Conservation (phyloP, 2,797 vertebrate genomes). For the Ara ararauna region DNA sequence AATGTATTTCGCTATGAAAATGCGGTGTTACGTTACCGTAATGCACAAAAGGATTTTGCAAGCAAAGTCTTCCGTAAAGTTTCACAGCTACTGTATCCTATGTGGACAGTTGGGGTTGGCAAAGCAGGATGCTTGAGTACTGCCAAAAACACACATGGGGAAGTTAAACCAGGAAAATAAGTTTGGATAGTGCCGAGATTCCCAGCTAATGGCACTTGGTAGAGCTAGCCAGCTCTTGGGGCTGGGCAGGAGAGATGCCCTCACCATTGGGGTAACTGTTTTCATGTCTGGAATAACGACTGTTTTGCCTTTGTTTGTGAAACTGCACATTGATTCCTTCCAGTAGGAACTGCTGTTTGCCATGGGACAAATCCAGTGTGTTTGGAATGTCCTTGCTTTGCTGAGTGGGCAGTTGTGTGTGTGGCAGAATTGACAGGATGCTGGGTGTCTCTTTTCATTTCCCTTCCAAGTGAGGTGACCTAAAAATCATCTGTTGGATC, state of each 20-base stretch:
- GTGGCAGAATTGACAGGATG: background rate
- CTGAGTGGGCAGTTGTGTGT: rapidly evolving
- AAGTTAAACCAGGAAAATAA: background rate
- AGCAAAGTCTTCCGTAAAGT: conserved; percentile 6
- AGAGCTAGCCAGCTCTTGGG: background rate
- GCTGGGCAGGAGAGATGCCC: background rate
- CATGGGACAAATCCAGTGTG: rapidly evolving
- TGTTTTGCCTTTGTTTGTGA: background rate
- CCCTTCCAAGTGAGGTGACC: background rate
- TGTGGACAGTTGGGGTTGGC: background rate
- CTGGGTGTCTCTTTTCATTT: background rate
- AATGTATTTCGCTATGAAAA: conserved; percentile 49
- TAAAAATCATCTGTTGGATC: background rate
- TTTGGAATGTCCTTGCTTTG: rapidly evolving
- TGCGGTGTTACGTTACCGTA: background rate
- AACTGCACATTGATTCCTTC: background rate
- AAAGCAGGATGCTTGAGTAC: background rate
- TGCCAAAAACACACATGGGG: background rate
- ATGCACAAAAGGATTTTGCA: background rate
- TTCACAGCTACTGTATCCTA: background rate
- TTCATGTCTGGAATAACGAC: background rate
- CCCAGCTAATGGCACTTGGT: background rate
- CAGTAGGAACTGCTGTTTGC: background rate
- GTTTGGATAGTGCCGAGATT: background rate
- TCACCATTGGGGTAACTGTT: background rate